Base-by-base conservation (phyloP, 2,888 invertebrate genomes). In the Drosophila pseudotakahashii region DNA sequence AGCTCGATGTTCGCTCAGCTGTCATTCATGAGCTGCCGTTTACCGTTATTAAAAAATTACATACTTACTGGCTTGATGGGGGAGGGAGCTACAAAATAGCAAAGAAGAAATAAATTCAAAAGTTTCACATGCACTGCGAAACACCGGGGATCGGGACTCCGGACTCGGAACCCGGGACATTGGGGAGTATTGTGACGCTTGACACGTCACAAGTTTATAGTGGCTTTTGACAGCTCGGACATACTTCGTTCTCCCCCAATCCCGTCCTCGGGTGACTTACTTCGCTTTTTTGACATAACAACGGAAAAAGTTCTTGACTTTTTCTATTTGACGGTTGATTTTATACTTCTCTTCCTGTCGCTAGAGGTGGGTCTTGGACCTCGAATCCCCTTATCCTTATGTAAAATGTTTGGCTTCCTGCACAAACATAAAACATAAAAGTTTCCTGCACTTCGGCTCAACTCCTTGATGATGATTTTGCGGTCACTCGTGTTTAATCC, bases 191-290 rank as follows among this genome's bases (percentile, higher is more conserved):
- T 79, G 75, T 77, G 78, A 82, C 77, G 79, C 77, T 81, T 81
- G 82, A 89, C 82, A 86, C 83, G 82, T 90, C 89, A 90, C 86
- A 90, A 91, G 88, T 91, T 90, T 89, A 83, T 90, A 88, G 91
- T 91, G 91, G 89, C 90, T 90, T 91, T 84, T 91, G 90, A 91
- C 90, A 91, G 88, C 79, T 73, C 77, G 89, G 88, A 89, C 90
- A 90, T 84, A 89, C 87, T 89, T 51, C 70, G 41, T 45, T 57
- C 34, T 34, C 48, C 45, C 36, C n/a, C 4, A 26, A 6, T 26
- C 26, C 37, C 42, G 57, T 55, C 59, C 50, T 30, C 47, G 34
- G 16, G 19, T 59, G 23, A 19, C 36, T 36, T 42, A 13, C 57
- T 69, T 44, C 68, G 53, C 19, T 39, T 55, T 54, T 54, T 62